Percentiles rank a stretch among this genome's conserved stretches.
Evolutionary conservation across 2,888 invertebrate species (phyloP).

Genomic region (Molanna angustata): DNA sequence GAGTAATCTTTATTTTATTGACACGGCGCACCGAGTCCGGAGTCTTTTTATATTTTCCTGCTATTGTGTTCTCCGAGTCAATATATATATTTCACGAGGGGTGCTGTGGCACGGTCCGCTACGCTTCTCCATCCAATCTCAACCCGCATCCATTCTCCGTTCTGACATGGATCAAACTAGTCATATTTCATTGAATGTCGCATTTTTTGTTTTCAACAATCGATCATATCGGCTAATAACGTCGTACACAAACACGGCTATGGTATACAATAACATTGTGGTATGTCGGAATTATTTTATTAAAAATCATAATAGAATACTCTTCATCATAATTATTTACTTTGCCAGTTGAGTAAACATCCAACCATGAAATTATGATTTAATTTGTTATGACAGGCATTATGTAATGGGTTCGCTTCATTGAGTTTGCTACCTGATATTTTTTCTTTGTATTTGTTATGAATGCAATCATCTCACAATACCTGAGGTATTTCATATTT

Average conservation of each 20-base stretch:
- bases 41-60: too few relatives aligned
- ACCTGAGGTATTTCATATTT: too few relatives aligned
- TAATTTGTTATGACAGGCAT: slow-evolving; percentile 54
- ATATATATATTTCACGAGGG: slow-evolving; percentile 14
- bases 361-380: slow-evolving; percentile 44
- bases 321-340: neutral
- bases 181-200: slow-evolving; percentile 11
- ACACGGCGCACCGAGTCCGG: neutral
- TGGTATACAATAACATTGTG: too few relatives aligned
- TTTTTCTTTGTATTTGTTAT: slow-evolving; percentile 33
- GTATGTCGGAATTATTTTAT: too few relatives aligned
- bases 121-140: slow-evolving; percentile 2
- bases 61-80: slow-evolving; percentile 14
- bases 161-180: slow-evolving; percentile 26
- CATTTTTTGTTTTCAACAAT: neutral
- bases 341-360: too few relatives aligned
- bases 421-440: slow-evolving; percentile 28
- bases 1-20: too few relatives aligned
- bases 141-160: slow-evolving; percentile 17
- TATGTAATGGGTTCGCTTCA: slow-evolving; percentile 38
- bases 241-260: too few relatives aligned
- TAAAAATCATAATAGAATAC: too few relatives aligned
- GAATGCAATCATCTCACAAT: too few relatives aligned
- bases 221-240: neutral
- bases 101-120: slow-evolving; percentile 2